These are phyloP conservation scores for Diglossa cyanea DNA, from an alignment of 2,797 vertebrate genomes.

Conservation along the genomic window DNA sequence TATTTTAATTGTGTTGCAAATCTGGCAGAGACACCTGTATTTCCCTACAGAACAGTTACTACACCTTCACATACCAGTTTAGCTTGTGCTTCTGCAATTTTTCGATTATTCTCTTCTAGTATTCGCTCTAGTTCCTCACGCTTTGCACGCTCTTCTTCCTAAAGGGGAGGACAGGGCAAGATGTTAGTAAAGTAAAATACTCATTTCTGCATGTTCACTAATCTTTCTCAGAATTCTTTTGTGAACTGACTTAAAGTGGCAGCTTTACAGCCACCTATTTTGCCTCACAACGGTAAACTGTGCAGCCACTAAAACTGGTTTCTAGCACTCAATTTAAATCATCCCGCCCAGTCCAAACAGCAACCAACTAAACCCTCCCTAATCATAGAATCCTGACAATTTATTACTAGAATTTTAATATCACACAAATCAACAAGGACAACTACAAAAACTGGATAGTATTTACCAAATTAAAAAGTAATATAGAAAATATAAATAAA, in stretches of 20 bases:
- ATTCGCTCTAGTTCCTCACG: constrained; percentile 98
- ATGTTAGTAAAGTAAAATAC: constrained; percentile 87
- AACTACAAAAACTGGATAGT: constrained; percentile 86
- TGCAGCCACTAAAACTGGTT: constrained; percentile 79
- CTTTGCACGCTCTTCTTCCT: constrained; percentile 99
- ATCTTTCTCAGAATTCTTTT: constrained; percentile 79
- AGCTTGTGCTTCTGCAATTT: constrained; percentile 99
- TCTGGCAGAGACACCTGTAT: background rate
- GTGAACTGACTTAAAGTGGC: constrained; percentile 80
- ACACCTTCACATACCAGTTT: constrained; percentile 87
- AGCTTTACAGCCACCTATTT: constrained; percentile 78
- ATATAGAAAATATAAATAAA: constrained; percentile 93
- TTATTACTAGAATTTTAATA: constrained; percentile 83
- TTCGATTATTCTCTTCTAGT: constrained; percentile 99
- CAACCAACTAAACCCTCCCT: constrained; percentile 86
- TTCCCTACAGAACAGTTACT: background rate
- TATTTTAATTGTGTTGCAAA: background rate
- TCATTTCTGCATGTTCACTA: constrained; percentile 72
- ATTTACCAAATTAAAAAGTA: constrained; percentile 87
- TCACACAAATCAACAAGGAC: constrained; percentile 88
- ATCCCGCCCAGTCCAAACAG: constrained; percentile 88
- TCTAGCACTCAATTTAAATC: constrained; percentile 79
- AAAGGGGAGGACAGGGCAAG: constrained; percentile 88
- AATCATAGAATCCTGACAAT: constrained; percentile 76
- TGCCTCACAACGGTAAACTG: constrained; percentile 80